phyloP scores from a whole-genome alignment of 2,888 invertebrate genomes.

The Cancer borealis region DNA sequence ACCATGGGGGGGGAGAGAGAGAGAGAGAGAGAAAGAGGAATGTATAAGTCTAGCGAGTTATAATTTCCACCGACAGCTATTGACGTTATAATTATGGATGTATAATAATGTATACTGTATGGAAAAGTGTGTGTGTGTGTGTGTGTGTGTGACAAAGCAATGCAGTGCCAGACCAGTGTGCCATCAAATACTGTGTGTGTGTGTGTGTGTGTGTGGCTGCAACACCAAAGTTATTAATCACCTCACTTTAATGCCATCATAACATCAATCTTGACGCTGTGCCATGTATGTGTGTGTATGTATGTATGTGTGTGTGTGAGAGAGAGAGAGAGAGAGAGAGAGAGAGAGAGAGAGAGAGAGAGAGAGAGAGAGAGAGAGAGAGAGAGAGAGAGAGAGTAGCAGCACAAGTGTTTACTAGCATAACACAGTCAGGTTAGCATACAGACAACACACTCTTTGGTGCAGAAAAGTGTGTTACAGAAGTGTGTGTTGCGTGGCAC shows the following conservation, averaged over 20 bases:
- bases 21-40: too few species aligned
- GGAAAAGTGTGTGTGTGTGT: too few species aligned
- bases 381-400: too few species aligned
- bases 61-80: too few species aligned
- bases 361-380: too few species aligned
- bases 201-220: not conserved
- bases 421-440: not conserved
- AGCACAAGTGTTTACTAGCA: not conserved
- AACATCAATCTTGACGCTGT: not conserved
- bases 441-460: not conserved
- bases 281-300: not conserved
- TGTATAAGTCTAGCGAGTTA: not conserved
- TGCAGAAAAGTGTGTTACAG: not conserved
- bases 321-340: too few species aligned
- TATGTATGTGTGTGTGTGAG: too few species aligned
- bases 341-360: too few species aligned
- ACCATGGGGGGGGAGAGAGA: not conserved
- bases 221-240: not conserved
- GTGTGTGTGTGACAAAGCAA: too few species aligned
- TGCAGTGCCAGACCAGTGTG: too few species aligned
- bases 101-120: too few species aligned
- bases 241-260: not conserved
- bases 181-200: not conserved
- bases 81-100: too few species aligned
- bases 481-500: not conserved